Evolutionary conservation across 2,888 invertebrate genomes (phyloP), one percentile per base, ranked within the genome.

Genomic region (Tubulanus polymorphus): DNA sequence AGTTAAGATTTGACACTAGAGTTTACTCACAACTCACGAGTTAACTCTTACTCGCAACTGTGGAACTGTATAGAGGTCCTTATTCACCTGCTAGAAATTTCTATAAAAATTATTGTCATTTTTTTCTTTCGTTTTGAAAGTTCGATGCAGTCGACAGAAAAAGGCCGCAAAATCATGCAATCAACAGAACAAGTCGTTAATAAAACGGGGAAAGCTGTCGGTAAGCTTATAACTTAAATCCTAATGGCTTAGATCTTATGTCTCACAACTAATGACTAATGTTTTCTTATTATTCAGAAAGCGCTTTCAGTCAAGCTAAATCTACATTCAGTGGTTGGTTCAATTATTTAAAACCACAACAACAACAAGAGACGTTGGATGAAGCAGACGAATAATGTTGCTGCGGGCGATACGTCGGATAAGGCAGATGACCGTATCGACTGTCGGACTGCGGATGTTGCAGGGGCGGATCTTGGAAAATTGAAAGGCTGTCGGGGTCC

Each of bases 181-280:
- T n/a, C n/a, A n/a, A n/a, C n/a, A n/a, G 93, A 93, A 70, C 92
- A 93, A 74, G 94, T 94, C 0, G 91, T 95, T 77, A 87, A 87
- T 52, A 89, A 88, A 60, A 94, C 95, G 1, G 86, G 87, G 53
- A 86, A 87, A 80, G 88, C 85, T 66, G 87, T 88, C 6, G 77
- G 75, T 70, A 52, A 56, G 68, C 2, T 32, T 5, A 32, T 8
- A 0, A 37, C 37, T 32, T 26, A 1, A 8, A 2, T 12, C 15
- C 8, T 27, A 23, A 8, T 2, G 15, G 23, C 18, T 12, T 18
- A n/a, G n/a, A 18, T 20, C n/a, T 12, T 25, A 51, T 37, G 12
- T 37, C 37, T 18, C 18, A 45, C 12, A 10, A 10, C 20, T 50
- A 8, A 23, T 45, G 20, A 18, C 18, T 45, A n/a, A 10, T 10